phyloP scores from a whole-genome alignment of 2,888 invertebrate species.

The Uropetala carovei region DNA sequence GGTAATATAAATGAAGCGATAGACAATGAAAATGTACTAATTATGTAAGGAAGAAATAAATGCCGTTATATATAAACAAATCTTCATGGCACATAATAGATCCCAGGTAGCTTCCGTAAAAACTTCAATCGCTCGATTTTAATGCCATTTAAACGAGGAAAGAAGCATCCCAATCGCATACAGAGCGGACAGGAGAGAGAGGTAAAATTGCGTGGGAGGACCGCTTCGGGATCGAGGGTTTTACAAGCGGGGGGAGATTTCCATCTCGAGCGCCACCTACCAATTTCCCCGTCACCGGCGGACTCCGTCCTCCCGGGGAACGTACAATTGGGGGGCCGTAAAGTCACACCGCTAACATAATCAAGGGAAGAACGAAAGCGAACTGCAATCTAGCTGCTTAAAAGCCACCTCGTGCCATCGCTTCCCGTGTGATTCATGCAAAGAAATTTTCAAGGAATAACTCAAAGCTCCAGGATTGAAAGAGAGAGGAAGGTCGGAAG shows the following conservation, averaged over 20 bases:
- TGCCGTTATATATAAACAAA: too few relatives aligned
- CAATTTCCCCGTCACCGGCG: conserved; percentile 47
- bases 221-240: neutral
- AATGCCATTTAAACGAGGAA: neutral
- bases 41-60: too few relatives aligned
- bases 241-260: conserved; percentile 40
- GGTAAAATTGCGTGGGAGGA: neutral
- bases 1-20: too few relatives aligned
- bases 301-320: conserved; percentile 22
- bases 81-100: too few relatives aligned
- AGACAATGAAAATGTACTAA: too few relatives aligned
- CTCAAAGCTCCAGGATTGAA: neutral
- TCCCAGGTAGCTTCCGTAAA: too few relatives aligned
- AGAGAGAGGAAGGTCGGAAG: neutral
- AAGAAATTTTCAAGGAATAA: conserved; percentile 10
- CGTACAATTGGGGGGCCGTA: conserved; percentile 43
- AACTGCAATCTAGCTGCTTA: neutral
- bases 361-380: conserved; percentile 30
- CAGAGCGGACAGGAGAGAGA: neutral
- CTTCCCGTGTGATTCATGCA: neutral
- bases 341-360: conserved; percentile 49
- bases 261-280: conserved; percentile 42
- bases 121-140: conserved; percentile 11
- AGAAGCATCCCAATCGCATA: too few relatives aligned
- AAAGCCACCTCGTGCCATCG: neutral